Percentiles rank a stretch among this genome's conserved stretches.
phyloP scores from a whole-genome alignment of 1,140 invertebrate genomes.

The Drosophila ercepeae region DNA sequence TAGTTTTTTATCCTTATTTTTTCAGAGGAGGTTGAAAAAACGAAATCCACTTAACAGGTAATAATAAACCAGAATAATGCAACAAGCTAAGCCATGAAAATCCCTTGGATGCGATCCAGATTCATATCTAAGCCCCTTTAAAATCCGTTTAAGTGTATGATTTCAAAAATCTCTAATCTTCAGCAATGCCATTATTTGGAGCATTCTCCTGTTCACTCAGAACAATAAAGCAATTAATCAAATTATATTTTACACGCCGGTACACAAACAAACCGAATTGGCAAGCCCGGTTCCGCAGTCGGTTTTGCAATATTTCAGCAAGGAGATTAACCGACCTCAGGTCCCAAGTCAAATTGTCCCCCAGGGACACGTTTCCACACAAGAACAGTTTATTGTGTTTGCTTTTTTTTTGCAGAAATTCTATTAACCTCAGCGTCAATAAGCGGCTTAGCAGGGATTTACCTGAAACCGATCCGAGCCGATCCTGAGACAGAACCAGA shows the following conservation, averaged over 20 bases:
- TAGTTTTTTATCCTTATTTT: not conserved
- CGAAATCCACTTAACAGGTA: not conserved
- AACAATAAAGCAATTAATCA: slow-evolving; percentile 79
- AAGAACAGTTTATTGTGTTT: slow-evolving; percentile 51
- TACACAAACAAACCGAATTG: slow-evolving; percentile 59
- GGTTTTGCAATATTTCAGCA: slow-evolving; percentile 72
- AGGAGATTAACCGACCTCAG: slow-evolving; percentile 60
- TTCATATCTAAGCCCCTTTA: not conserved
- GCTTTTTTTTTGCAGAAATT: slow-evolving; percentile 54
- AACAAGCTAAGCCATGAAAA: not conserved
- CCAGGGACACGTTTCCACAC: slow-evolving; percentile 67
- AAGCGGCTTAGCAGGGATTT: slow-evolving; percentile 67
- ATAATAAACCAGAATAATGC: not conserved
- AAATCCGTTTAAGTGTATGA: slow-evolving; percentile 31
- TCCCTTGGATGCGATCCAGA: not conserved
- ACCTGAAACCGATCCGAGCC: slow-evolving; percentile 55
- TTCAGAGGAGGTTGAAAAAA: not conserved
- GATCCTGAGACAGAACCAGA: slow-evolving; percentile 20
- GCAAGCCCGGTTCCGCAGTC: slow-evolving; percentile 33
- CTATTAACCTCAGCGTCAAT: slow-evolving; percentile 75
- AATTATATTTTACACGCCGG: slow-evolving; percentile 68
- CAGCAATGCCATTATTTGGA: slow-evolving; percentile 28
- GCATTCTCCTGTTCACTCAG: slow-evolving; percentile 23
- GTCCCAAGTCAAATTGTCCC: slow-evolving; percentile 65
- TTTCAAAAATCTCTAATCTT: slow-evolving; percentile 40